Conservation (phyloP, 2,888 invertebrate genomes). For the Ashinkailepas kermadecensis region DNA sequence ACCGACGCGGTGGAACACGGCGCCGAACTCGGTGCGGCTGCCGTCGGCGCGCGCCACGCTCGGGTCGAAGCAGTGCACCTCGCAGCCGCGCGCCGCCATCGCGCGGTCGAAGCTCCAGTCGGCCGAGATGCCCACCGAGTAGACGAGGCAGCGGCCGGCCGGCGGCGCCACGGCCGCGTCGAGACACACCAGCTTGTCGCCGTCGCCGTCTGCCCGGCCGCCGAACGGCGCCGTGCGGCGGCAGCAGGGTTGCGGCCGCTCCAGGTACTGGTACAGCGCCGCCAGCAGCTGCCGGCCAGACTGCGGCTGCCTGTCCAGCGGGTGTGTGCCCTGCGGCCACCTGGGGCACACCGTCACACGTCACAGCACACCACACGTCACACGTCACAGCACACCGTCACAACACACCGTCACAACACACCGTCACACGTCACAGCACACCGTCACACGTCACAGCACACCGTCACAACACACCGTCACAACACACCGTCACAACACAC, state of each 20-base stretch:
- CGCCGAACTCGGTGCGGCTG: not conserved
- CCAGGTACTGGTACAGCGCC: not conserved
- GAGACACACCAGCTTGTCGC: constrained; percentile 26
- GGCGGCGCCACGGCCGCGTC: constrained; percentile 10
- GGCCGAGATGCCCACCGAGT: constrained; percentile 25
- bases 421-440: too few relatives aligned
- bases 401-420: too few relatives aligned
- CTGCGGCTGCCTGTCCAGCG: not conserved
- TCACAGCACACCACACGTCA: too few relatives aligned
- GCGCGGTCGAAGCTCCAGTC: constrained; percentile 25
- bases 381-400: too few relatives aligned
- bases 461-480: too few relatives aligned
- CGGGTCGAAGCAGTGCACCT: constrained; percentile 26
- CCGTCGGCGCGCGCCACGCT: not conserved
- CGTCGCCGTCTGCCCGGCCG: constrained; percentile 11
- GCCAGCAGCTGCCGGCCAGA: not conserved
- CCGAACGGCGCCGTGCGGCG: not conserved
- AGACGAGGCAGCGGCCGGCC: constrained; percentile 24
- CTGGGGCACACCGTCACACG: not conserved
- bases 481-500: too few relatives aligned
- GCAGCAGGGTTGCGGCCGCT: not conserved
- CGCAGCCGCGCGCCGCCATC: constrained; percentile 25
- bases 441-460: too few relatives aligned
- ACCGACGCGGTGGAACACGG: not conserved
- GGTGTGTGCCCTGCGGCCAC: not conserved